A percentile compares a stretch with the other conserved stretches of the same genome.
Conservation (phyloP, 92 coral and sea anemone species). For the Paragorgia papillata region DNA sequence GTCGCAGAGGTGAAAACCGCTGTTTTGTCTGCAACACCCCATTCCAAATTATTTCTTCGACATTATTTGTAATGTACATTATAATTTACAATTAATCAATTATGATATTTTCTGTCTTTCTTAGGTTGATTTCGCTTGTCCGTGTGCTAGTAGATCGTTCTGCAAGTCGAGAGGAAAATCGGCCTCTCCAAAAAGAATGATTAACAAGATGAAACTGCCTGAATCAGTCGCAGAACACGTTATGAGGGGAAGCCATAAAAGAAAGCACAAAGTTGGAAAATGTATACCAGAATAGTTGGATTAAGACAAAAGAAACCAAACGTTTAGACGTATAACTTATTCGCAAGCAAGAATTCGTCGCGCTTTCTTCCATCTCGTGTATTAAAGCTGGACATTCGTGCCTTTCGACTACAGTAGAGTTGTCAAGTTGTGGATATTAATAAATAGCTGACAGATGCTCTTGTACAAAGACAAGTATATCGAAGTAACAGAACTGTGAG, state of each 20-base stretch:
- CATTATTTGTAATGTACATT: too few relatives aligned
- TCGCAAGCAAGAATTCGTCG: not conserved
- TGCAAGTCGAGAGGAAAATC: conserved; percentile 22
- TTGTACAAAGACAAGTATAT: too few relatives aligned
- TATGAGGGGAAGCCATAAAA: not conserved
- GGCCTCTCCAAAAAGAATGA: conserved; percentile 33
- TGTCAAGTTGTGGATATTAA: too few relatives aligned
- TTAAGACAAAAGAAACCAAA: not conserved
- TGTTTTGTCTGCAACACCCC: too few relatives aligned
- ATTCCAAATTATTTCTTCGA: too few relatives aligned
- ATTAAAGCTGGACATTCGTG: too few relatives aligned
- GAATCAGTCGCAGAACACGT: conserved; percentile 5
- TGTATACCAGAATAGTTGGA: conserved; percentile 11
- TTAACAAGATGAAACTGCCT: conserved; percentile 39
- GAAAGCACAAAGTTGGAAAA: conserved; percentile 23
- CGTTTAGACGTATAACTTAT: conserved; percentile 1
- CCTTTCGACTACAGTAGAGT: too few relatives aligned
- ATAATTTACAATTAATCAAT: too few relatives aligned
- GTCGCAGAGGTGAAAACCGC: not conserved
- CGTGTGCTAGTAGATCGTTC: conserved; percentile 25
- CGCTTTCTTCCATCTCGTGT: too few relatives aligned
- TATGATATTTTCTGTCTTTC: not conserved
- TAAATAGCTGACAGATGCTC: too few relatives aligned
- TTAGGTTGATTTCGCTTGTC: conserved; percentile 23
- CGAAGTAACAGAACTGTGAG: too few relatives aligned